phyloP scores from a whole-genome alignment of 2,888 invertebrate genomes.

The Spilarctia lutea region DNA sequence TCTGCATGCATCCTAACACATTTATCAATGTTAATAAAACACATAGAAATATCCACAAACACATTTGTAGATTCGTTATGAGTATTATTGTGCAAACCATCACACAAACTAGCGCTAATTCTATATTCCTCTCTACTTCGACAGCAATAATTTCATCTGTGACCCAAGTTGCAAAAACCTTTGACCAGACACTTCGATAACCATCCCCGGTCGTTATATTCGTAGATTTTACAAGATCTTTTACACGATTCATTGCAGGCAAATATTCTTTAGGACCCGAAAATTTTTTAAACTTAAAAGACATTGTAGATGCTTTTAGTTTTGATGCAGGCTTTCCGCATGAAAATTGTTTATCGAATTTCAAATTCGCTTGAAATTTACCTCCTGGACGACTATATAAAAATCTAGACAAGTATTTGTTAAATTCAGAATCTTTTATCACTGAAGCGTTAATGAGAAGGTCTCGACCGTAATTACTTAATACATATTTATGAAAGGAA shows the following conservation, averaged over 20 bases:
- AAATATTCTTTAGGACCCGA: conserved; percentile 89
- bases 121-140: conserved; percentile 92
- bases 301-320: conserved; percentile 87
- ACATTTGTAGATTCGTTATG: conserved; percentile 91
- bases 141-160: conserved; percentile 92
- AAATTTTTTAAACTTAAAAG: conserved; percentile 88
- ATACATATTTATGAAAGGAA: conserved; percentile 88
- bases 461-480: conserved; percentile 82
- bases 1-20: conserved; percentile 92
- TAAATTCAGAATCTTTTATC: conserved; percentile 85
- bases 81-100: conserved; percentile 92
- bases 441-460: conserved; percentile 79
- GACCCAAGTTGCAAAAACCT: conserved; percentile 91
- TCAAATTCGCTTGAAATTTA: conserved; percentile 89
- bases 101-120: conserved; percentile 91
- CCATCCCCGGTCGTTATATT: conserved; percentile 88
- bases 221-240: conserved; percentile 83
- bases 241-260: conserved; percentile 90
- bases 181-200: conserved; percentile 90
- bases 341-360: conserved; percentile 85
- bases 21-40: conserved; percentile 91
- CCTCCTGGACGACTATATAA: conserved; percentile 90
- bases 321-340: conserved; percentile 88
- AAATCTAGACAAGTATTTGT: conserved; percentile 89
- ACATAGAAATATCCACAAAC: conserved; percentile 92